A percentile compares a stretch with the other conserved stretches of the same genome.
Conservation (phyloP, 2,888 invertebrate species). For the Chaetogeoica ovagalla region DNA sequence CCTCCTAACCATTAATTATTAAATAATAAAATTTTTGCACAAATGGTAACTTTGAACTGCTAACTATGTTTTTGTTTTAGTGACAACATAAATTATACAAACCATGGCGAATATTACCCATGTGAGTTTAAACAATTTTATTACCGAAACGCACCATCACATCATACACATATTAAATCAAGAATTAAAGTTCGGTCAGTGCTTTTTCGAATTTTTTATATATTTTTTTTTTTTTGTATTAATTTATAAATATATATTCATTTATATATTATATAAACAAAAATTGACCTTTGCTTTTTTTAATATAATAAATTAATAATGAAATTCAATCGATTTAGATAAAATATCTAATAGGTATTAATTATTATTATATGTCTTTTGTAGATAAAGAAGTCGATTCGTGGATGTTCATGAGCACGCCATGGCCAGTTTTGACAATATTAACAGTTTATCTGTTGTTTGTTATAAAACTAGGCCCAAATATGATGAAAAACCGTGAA, state of each 20-base stretch:
- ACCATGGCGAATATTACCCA: background rate
- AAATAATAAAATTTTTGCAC: background rate
- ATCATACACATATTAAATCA: conserved; percentile 23
- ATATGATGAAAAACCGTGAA: conserved; percentile 64
- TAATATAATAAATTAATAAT: background rate
- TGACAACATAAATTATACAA: background rate
- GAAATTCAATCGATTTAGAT: background rate
- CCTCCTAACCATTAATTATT: too few relatives aligned
- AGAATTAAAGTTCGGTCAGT: conserved; percentile 44
- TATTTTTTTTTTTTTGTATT: too few relatives aligned
- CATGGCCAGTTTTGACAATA: conserved; percentile 66
- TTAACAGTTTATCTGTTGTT: conserved; percentile 70
- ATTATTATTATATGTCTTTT: conserved; percentile 56
- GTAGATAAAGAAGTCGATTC: conserved; percentile 69
- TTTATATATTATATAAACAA: background rate
- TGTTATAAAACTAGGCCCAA: conserved; percentile 72
- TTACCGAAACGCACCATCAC: background rate
- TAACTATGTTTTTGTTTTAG: conserved; percentile 1
- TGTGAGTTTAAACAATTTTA: conserved; percentile 9
- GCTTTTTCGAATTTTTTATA: background rate
- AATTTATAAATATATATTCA: background rate
- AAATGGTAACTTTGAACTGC: background rate
- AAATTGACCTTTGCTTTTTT: background rate
- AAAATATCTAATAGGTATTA: background rate
- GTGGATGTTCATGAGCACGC: conserved; percentile 70